Conservation (phyloP, 1,140 invertebrate genomes). For the Lutraria rhynchaena region DNA sequence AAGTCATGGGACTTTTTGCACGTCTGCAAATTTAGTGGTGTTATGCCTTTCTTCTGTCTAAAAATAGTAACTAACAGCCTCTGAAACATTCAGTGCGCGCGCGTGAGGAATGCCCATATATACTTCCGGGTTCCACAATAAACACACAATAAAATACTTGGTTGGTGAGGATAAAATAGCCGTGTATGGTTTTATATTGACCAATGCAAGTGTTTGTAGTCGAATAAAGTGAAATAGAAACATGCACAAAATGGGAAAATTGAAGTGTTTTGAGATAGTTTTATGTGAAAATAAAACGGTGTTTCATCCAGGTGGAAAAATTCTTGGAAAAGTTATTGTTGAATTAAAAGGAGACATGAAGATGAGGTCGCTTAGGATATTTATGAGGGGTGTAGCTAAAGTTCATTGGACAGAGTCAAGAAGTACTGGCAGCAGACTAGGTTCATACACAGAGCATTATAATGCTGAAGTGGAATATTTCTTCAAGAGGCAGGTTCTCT, state of each 20-base stretch:
- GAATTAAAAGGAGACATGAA: constrained; percentile 83
- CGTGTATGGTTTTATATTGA: too few species aligned
- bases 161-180: background rate
- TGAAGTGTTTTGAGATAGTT: constrained; percentile 83
- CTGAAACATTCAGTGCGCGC: constrained; percentile 36
- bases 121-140: constrained; percentile 43
- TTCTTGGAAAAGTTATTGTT: constrained; percentile 82
- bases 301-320: constrained; percentile 82
- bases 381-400: constrained; percentile 83
- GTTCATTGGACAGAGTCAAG: constrained; percentile 84
- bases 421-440: constrained; percentile 82
- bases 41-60: background rate
- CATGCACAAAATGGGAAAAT: constrained; percentile 81
- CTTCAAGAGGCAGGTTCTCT: constrained; percentile 82
- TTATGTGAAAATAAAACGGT: constrained; percentile 82
- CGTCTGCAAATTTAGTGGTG: too few species aligned
- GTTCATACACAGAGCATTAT: constrained; percentile 84
- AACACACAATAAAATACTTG: constrained; percentile 1
- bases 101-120: constrained; percentile 31
- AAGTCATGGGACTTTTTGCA: too few species aligned
- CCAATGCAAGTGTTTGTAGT: background rate
- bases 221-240: constrained; percentile 1
- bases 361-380: constrained; percentile 82
- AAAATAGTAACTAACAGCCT: constrained; percentile 61
- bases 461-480: constrained; percentile 84